A percentile compares a stretch with the other conserved stretches of the same genome.
Evolutionary conservation across 2,888 invertebrate genomes (phyloP).

Genomic region (Synanthedon tipuliformis): DNA sequence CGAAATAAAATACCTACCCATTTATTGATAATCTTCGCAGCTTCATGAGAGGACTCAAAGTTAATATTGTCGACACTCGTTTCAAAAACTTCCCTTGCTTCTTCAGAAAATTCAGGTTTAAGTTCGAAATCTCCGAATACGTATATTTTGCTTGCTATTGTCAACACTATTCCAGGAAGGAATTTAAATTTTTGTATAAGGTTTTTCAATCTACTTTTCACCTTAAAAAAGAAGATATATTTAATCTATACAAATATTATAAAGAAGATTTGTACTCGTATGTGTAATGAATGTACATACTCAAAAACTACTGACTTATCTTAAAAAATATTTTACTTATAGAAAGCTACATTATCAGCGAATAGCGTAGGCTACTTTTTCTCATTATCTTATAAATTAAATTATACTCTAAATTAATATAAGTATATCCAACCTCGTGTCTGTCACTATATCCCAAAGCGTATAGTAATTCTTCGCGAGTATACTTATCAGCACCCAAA

Average conservation of each 20-base stretch:
- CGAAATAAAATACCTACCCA: conserved; percentile 59
- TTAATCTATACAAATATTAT: too few relatives aligned
- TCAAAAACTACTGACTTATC: too few relatives aligned
- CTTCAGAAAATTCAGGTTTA: neutral
- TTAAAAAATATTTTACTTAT: too few relatives aligned
- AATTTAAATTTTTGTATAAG: conserved; percentile 1
- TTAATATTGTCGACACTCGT: conserved; percentile 3
- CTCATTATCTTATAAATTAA: too few relatives aligned
- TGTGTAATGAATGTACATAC: too few relatives aligned
- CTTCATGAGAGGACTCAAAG: neutral
- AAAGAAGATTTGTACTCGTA: too few relatives aligned
- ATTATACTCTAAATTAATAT: too few relatives aligned
- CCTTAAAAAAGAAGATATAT: neutral
- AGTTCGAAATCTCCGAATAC: neutral
- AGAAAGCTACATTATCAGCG: too few relatives aligned
- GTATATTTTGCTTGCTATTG: conserved; percentile 5
- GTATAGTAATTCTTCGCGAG: conserved; percentile 17
- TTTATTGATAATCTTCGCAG: conserved; percentile 68
- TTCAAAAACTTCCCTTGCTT: conserved; percentile 4
- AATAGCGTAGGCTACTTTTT: too few relatives aligned
- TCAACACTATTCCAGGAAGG: conserved; percentile 1
- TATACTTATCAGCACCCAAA: conserved; percentile 22
- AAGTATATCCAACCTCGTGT: neutral
- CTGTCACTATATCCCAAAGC: conserved; percentile 19
- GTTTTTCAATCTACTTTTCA: conserved; percentile 1